Evolutionary conservation across 2,797 vertebrate genomes (phyloP).

Genomic region (Argyrosomus regius): DNA sequence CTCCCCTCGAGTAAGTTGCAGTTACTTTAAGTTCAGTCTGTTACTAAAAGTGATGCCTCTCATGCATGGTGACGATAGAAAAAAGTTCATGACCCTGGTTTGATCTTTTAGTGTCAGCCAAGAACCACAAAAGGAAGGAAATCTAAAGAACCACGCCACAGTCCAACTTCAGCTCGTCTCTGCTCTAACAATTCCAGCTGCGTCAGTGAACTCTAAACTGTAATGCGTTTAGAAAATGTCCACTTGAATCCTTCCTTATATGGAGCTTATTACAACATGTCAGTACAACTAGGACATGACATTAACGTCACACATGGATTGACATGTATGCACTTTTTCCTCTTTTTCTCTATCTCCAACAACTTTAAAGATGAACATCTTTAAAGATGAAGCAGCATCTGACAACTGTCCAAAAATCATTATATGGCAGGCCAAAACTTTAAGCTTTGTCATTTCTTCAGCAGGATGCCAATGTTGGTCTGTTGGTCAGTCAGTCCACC

Average conservation of each 20-base stretch:
- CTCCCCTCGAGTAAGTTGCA: neutral
- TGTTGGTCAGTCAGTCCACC: neutral
- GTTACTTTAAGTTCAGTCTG: conserved; percentile 8
- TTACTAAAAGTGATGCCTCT: neutral
- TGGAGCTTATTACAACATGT: neutral
- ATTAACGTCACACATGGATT: neutral
- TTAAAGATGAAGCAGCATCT: neutral
- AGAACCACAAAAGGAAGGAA: conserved; percentile 57
- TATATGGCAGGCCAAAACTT: no score
- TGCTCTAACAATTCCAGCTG: neutral
- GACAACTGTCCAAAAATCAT: neutral
- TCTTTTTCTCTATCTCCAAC: neutral
- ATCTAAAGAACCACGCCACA: conserved; percentile 50
- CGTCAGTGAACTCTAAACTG: neutral
- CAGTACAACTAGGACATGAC: neutral
- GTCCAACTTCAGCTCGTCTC: neutral
- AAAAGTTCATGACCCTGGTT: conserved; percentile 17
- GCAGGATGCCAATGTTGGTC: neutral
- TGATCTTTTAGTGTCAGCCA: conserved; percentile 45
- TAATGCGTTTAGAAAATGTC: neutral
- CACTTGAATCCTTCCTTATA: neutral
- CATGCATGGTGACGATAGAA: conserved; percentile 9
- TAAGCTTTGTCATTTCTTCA: neutral
- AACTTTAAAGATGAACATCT: no score
- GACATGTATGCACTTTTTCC: neutral